Base-by-base conservation (phyloP, 2,888 invertebrate species). In the Agrotis clavis region DNA sequence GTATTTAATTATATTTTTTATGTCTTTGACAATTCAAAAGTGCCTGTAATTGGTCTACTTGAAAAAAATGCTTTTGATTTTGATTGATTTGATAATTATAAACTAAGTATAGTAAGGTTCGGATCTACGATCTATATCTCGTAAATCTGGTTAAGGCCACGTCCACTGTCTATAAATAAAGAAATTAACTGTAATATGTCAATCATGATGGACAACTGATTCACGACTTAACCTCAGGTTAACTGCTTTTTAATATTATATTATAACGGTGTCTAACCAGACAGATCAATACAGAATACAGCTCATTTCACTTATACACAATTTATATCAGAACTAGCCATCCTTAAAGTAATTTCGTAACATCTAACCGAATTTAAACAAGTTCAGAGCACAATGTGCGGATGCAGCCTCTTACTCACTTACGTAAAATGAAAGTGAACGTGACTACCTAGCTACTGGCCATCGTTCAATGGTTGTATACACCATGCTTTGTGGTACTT, bases 331-430 rank as follows among this genome's bases (percentile, higher is more conserved):
- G 4, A 51, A 47, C 45, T 6, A 50, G 21, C 35, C 35, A 69
- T 68, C 70, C 57, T 77, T 69, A 35, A n/a, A 68, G n/a, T 41
- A 0, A 57, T 85, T 85, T 82, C 66, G 67, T 62, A 85, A 85
- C 54, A 69, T 59, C 51, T 65, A 81, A 68, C 71, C 47, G 61
- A 79, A 79, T 67, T 25, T 71, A 64, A 84, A 76, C 86, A 77
- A 84, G 85, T 74, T 75, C 81, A 80, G 61, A 59, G 69, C 69
- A 84, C 86, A 86, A 84, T 84, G 85, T 62, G 61, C 79, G 85
- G 79, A 84, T 84, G 86, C 64, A 30, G 50, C 65, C 67, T 45
- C 65, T 67, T 73, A 68, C 77, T 35, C 4, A 69, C 57, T 84
- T 86, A 63, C 78, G 83, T 65, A 85, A 77, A 57, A 78, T 3